These are phyloP conservation scores for Oreohelix idahoensis DNA, from an alignment of 1,140 invertebrate genomes.

Conservation along the genomic window DNA sequence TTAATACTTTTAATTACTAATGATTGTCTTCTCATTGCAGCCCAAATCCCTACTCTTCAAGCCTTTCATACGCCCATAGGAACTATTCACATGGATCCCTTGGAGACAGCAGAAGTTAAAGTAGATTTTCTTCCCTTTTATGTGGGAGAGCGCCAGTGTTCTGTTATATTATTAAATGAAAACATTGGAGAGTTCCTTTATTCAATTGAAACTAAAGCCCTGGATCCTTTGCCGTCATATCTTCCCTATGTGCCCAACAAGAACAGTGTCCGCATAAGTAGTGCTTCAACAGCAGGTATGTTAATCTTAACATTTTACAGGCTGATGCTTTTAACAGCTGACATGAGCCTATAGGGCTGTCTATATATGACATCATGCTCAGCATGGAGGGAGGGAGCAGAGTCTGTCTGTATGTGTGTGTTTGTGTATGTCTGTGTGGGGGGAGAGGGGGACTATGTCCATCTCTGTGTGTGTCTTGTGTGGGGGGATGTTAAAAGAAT, in stretches of 20 bases:
- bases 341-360: no score
- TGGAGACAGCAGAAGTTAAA: conserved; percentile 57
- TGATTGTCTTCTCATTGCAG: conserved; percentile 19
- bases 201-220: conserved; percentile 68
- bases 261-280: conserved; percentile 66
- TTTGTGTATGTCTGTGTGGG: no score
- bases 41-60: conserved; percentile 56
- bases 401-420: no score
- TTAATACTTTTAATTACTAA: no score
- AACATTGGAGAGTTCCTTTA: conserved; percentile 72
- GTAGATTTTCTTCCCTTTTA: conserved; percentile 71
- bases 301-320: not conserved
- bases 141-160: conserved; percentile 68
- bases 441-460: no score
- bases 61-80: conserved; percentile 66
- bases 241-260: conserved; percentile 63
- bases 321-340: no score
- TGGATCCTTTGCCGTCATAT: conserved; percentile 61
- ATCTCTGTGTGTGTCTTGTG: no score
- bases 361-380: no score
- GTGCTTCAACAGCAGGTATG: conserved; percentile 68
- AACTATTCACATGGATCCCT: conserved; percentile 57
- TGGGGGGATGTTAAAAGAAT: no score
- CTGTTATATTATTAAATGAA: conserved; percentile 70
- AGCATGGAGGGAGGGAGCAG: no score